These are phyloP conservation scores for Meghimatium bilineatum DNA, from an alignment of 2,888 invertebrate species.

Conservation along the genomic window DNA sequence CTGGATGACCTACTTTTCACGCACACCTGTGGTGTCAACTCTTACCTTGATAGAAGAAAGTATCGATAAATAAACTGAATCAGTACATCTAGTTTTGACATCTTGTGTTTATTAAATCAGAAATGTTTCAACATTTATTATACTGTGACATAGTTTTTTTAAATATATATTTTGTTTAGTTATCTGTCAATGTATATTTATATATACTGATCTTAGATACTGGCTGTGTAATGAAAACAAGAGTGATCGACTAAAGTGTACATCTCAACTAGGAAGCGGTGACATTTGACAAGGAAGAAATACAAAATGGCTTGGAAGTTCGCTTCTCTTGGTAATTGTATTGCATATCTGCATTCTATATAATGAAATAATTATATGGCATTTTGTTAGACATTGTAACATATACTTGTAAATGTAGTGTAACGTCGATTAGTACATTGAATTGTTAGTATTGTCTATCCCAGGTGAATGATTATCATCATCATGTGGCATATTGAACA, in stretches of 20 bases:
- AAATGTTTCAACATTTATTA: background rate
- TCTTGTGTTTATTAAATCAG: background rate
- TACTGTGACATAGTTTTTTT: background rate
- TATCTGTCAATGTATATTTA: too few species aligned
- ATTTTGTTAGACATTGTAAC: too few species aligned
- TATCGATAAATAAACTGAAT: constrained; percentile 6
- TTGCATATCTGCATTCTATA: too few species aligned
- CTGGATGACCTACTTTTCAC: constrained; percentile 34
- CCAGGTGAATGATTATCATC: too few species aligned
- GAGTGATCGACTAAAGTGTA: background rate
- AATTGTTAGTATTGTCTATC: too few species aligned
- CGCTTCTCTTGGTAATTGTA: too few species aligned
- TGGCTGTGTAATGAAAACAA: background rate
- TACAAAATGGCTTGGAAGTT: background rate
- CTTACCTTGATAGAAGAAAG: constrained; percentile 15
- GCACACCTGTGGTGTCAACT: background rate
- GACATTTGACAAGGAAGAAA: background rate
- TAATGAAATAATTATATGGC: too few species aligned
- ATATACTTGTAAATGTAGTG: too few species aligned
- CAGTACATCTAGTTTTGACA: background rate
- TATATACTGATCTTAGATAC: background rate
- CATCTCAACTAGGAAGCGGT: constrained; percentile 25
- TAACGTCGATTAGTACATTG: too few species aligned
- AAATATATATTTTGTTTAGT: too few species aligned
- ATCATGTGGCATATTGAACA: too few species aligned